Evolutionary conservation across 2,113 vertebrate species (phyloP).

Genomic region (Clarias batrachus): DNA sequence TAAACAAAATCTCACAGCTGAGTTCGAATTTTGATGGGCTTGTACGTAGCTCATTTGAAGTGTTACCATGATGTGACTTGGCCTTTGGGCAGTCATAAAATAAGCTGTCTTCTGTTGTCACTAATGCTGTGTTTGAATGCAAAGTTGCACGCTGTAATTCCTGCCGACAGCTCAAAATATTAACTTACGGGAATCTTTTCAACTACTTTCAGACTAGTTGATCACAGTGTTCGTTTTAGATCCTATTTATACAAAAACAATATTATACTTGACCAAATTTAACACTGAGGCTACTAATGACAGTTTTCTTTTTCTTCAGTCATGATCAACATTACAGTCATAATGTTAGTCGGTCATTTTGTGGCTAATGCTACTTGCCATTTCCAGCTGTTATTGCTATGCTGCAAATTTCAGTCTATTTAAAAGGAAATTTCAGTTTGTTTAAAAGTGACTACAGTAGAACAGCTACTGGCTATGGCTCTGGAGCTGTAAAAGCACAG

Average conservation of each 20-base stretch:
- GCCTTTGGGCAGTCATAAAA: not conserved
- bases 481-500: not conserved
- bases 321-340: not conserved
- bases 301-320: not conserved
- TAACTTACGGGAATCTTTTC: not conserved
- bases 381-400: not conserved
- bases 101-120: not conserved
- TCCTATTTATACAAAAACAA: not conserved
- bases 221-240: not conserved
- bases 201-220: not conserved
- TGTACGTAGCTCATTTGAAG: not conserved
- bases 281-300: not conserved
- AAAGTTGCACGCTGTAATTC: not conserved
- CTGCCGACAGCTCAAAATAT: not conserved
- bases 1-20: not conserved
- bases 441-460: too few species aligned
- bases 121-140: not conserved
- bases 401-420: not conserved
- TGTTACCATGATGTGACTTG: not conserved
- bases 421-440: not conserved
- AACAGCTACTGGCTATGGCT: not conserved
- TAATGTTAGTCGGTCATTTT: not conserved
- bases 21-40: not conserved
- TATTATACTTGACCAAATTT: not conserved
- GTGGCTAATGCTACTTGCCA: not conserved